A percentile compares a stretch with the other conserved stretches of the same genome.
Evolutionary conservation across 2,888 invertebrate species (phyloP).

Genomic region (Eupithecia tripunctaria): DNA sequence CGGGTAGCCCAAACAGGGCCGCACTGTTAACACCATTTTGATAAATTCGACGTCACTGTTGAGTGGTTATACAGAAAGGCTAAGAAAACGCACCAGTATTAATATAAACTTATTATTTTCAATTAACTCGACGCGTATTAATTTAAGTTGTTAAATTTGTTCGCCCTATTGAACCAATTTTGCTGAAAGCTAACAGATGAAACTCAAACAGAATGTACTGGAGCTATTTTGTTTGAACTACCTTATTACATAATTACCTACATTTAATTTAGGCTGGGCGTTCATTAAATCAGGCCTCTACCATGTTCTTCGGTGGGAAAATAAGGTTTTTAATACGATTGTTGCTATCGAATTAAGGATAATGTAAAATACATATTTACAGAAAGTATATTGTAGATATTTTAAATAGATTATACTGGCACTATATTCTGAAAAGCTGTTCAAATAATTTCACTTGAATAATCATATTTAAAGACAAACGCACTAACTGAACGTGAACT

Average conservation of each 20-base stretch:
- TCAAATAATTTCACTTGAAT: not conserved
- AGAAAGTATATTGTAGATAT: not conserved
- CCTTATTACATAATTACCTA: not conserved
- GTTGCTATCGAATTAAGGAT: too few relatives aligned
- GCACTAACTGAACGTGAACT: not conserved
- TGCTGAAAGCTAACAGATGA: not conserved
- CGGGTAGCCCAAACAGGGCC: too few relatives aligned
- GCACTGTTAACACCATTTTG: too few relatives aligned
- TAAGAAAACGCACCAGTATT: not conserved
- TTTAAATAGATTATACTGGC: too few relatives aligned
- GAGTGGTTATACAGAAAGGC: not conserved
- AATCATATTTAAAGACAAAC: not conserved
- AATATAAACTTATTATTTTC: not conserved
- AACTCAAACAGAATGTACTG: not conserved
- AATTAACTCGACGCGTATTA: conserved; percentile 4
- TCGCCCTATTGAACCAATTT: conserved; percentile 8
- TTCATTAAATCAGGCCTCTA: not conserved
- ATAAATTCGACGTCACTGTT: too few relatives aligned
- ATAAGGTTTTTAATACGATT: too few relatives aligned
- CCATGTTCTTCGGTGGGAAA: not conserved
- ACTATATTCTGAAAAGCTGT: too few relatives aligned
- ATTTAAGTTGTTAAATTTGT: conserved; percentile 14
- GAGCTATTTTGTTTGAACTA: conserved; percentile 10
- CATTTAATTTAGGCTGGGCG: not conserved
- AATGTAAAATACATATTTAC: not conserved